A percentile compares a stretch with the other conserved stretches of the same genome.
phyloP scores from a whole-genome alignment of 2,797 vertebrate species.

The Sardinella longiceps region DNA sequence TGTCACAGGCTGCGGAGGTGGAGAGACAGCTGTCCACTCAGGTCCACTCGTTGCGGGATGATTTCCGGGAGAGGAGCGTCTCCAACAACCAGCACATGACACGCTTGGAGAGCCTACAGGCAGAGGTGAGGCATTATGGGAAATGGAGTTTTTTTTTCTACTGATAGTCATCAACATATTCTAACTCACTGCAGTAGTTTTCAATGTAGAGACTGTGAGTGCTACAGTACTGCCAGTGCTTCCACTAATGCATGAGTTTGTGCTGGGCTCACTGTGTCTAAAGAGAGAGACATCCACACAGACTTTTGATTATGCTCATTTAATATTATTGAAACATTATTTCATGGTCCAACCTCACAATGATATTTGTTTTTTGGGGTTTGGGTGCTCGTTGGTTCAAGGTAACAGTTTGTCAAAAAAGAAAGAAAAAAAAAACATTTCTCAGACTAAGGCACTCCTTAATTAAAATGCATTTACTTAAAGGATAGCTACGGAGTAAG shows the following conservation, averaged over 20 bases:
- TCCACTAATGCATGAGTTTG: not conserved
- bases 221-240: not conserved
- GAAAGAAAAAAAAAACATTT: too few species aligned
- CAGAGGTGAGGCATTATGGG: constrained; percentile 82
- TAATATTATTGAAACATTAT: too few species aligned
- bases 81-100: constrained; percentile 95
- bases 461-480: too few species aligned
- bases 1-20: constrained; percentile 91
- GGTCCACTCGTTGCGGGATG: constrained; percentile 91
- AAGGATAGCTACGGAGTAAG: too few species aligned
- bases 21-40: constrained; percentile 95
- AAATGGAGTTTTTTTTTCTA: not conserved
- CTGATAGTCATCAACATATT: not conserved
- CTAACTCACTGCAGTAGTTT: not conserved
- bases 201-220: not conserved
- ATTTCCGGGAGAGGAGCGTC: constrained; percentile 93
- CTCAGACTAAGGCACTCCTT: too few species aligned
- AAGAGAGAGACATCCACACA: too few species aligned
- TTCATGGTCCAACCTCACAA: too few species aligned
- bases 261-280: not conserved
- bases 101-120: constrained; percentile 89
- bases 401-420: too few species aligned
- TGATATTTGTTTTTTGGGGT: too few species aligned
- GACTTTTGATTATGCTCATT: too few species aligned
- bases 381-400: too few species aligned